Evolutionary conservation across 1,140 invertebrate genomes (phyloP), one percentile per base, ranked within the genome.

Genomic region (Dreissena rostriformis): DNA sequence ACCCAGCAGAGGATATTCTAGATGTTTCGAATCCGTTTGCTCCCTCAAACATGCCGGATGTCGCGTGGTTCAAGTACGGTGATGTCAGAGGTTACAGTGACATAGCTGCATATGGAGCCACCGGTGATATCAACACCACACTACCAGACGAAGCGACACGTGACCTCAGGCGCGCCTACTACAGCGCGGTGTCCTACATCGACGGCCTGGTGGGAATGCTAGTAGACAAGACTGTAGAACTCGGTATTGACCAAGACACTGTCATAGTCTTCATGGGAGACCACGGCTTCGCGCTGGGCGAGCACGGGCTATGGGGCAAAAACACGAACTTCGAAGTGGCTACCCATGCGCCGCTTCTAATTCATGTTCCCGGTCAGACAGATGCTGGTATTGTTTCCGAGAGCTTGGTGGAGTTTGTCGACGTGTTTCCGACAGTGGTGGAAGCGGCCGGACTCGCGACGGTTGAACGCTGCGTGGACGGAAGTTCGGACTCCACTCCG

Each of bases 201-300:
- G 97, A 98, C 91, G 94, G 96, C 90, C 93, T 97, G 19, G 94
- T 98, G 87, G 97, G 97, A 39, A 90, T 94, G 84, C 89, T 98
- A 65, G 84, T 98, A n/a, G 87, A 93, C 11, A 90, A 95, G 71
- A 87, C 97, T 26, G 92, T 95, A 29, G 66, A 72, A n/a, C 88
- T 88, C n/a, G 90, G 90, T 26, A 75, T 95, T 86, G 88, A 93
- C 70, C 92, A 95, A 19, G 95, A 96, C 86, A 98, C 97, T n/a
- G 95, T 97, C n/a, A 93, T 97, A 49, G 93, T 96, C 72, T 92
- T 98, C 29, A 95, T 96, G 29, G 96, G 96, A 67, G 97, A 98
- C 93, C 97, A 98, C 94, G 97, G 96, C 96, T 97, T 97, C 96
- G 97, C 96, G 28, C 90, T 97, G 68, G 97, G 97, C 29, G 97